Base-by-base conservation (phyloP, 2,888 invertebrate species). In the Lithophane leautieri region DNA sequence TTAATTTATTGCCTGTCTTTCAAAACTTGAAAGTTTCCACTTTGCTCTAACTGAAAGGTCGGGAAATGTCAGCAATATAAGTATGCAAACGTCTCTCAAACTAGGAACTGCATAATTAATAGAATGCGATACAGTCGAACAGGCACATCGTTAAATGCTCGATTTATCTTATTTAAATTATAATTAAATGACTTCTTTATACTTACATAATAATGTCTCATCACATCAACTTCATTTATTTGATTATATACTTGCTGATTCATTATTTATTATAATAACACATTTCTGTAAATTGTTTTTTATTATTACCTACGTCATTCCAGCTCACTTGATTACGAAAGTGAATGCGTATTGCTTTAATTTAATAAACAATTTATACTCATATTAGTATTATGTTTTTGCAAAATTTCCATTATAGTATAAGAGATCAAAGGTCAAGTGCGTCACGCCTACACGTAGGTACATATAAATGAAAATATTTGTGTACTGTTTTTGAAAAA, bases 51-150 rank as follows among this genome's bases (percentile, higher is more conserved):
- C 75, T 72, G 80, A 73, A 80, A 75, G 75, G 62, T 74, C 66
- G 86, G 78, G 79, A 68, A 82, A 85, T 83, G 82, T 83, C 86
- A 83, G 61, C 73, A 85, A 83, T 85, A 85, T 82, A 82, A 60
- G 85, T 82, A 85, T 73, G 82, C 86, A 83, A 78, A 85, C 83
- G 73, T 83, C 78, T 83, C 63, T 83, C 83, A 83, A 78, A 82
- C 78, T 60, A 78, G 78, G 70, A 78, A 85, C 83, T 78, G 79
- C 61, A 71, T 83, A 85, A 83, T 83, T 82, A 83, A 83, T 83
- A 65, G 83, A 66, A 62, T 47, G 54, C 61, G 83, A 83, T 82
- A 85, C 42, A 60, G 68, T 70, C 70, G 60, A 78, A 85, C 85
- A 83, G 58, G 63, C 70, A 69, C 70, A 73, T 78, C 79, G 78